Base-by-base conservation (phyloP, 2,797 vertebrate species). In the Urocyon cinereoargenteus region DNA sequence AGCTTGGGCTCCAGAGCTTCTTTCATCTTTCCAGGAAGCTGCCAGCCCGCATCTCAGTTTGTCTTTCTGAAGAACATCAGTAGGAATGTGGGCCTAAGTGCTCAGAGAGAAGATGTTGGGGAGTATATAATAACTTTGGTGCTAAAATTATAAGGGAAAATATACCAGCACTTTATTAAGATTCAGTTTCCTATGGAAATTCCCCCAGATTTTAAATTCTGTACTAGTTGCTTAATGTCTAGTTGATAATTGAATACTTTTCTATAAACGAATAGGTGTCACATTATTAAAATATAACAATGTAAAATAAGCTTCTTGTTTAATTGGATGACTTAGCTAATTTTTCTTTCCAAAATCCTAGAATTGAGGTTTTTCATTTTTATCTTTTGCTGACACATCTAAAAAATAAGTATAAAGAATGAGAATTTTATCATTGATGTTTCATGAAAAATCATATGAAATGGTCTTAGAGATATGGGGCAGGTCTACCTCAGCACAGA, bases 11-110 rank as follows among this genome's bases (percentile, higher is more conserved):
- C 28, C 22, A 87, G 40, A 86, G 2, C 26, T 55, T 95, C 94
- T 93, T 96, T 89, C 75, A 61, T 97, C 89, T 97, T 96, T 91
- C 72, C 12, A 85, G 86, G 85, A 86, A 86, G 92, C 73, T 95
- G 94, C 90, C 92, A 96, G 34, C 51, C 82, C 14, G 12, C 21
- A 9, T 90, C 91, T 96, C 86, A 59, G 62, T 96, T 96, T 96
- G 89, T 86, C 91, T 94, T 97, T 97, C 77, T 94, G 90, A 92
- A 96, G 87, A 86, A 92, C 51, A 90, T 79, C 57, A 94, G 72
- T 51, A 51, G 62, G 40, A 73, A 90, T n/a, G 12, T 86, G 45
- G 34, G 40, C 28, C 61, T 96, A 72, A 91, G 72, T n/a, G 2
- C 64, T 96, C 31, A 18, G 18, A 26, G 59, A 49, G 73, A 95